Base-by-base conservation (phyloP, 1,140 invertebrate genomes). In the Aphelinus certus region DNA sequence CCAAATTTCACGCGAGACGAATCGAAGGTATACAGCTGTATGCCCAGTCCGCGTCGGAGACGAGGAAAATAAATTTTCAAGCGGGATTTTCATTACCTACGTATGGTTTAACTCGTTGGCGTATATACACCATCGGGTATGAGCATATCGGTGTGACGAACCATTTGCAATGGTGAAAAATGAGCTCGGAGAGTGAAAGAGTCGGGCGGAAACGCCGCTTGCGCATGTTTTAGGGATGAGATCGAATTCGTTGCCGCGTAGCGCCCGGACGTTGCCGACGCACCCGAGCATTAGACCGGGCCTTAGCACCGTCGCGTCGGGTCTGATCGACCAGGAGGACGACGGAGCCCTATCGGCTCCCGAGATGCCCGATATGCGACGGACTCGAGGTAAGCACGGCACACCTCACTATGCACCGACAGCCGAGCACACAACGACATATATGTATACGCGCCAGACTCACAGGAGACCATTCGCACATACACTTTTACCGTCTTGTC, bases 311-410 rank as follows among this genome's bases (percentile, higher is more conserved):
- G 88, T 87, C 61, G 86, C 90, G 64, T 89, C 89, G 48, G 86
- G 89, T 75, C 83, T 91, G 69, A 85, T 92, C 75, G 90, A 90
- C 84, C 91, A 94, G 84, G 93, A 95, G 81, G 94, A 95, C 80
- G 94, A 95, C 85, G 94, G 94, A 53, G 93, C 94, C 63, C 88
- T 95, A 47, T 95, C 94, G 57, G 94, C 94, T 53, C 94, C 94
- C 3, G 94, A 95, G 88, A 90, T 93, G 84, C 92, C 93, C 79
- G 91, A 91, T 68, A 89, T 91, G 73, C 88, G 92, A 76, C 89
- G 92, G 63, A 92, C 93, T 79, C 87, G 90, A 90, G 90, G 90
- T 91, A 80, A 78, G 62, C 56, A 53, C 26, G 26, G 26, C 26
- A 26, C 26, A 26, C 26, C 55, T 51, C 10, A 62, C 56, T 47